Conservation (phyloP, 2,113 vertebrate genomes). For the Casuarius casuarius region DNA sequence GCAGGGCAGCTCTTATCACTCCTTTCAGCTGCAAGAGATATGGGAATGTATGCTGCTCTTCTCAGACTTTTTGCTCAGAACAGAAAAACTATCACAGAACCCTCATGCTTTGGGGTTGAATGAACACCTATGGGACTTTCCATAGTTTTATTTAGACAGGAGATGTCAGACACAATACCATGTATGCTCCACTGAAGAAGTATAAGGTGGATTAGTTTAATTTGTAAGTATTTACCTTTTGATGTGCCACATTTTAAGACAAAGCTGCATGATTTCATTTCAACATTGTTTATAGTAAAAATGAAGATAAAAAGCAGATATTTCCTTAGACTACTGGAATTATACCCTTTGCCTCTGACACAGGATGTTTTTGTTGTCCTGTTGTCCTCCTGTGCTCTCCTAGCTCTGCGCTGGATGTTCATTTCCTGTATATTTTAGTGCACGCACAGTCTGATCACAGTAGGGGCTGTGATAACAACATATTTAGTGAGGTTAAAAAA, state of each 20-base stretch:
- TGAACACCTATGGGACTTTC: background rate
- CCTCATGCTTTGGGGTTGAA: background rate
- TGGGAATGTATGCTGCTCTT: background rate
- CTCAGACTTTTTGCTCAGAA: background rate
- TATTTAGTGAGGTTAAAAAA: background rate
- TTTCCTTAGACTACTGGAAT: background rate
- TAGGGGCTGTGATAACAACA: background rate
- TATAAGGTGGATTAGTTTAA: background rate
- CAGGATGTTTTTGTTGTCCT: background rate
- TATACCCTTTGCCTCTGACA: background rate
- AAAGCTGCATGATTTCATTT: background rate
- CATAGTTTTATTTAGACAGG: background rate
- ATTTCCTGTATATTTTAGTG: slow-evolving; percentile 22
- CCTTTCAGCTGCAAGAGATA: background rate
- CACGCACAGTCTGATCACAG: background rate
- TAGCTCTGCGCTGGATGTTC: background rate
- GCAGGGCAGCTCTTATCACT: background rate
- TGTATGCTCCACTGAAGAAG: background rate
- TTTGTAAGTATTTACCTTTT: background rate
- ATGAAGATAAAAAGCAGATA: background rate
- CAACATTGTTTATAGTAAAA: background rate
- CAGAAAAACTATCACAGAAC: background rate
- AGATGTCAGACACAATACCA: background rate
- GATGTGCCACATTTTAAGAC: background rate
- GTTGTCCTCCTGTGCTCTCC: background rate